Evolutionary conservation across 2,797 vertebrate species (phyloP), one percentile per base, ranked within the genome.

Genomic region (Sebastes diaconus): DNA sequence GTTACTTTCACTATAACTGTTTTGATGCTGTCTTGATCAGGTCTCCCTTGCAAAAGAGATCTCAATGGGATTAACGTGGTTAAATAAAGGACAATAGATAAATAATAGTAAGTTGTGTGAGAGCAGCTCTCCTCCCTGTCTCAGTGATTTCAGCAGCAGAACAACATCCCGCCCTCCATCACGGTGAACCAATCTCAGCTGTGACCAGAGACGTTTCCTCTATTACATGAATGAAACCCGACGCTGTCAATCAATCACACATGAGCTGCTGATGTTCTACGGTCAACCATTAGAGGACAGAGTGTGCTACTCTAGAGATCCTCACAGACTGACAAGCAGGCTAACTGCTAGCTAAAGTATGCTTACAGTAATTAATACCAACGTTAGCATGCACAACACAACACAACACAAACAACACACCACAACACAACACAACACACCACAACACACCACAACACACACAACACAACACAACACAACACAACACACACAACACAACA

Each of bases 101-200:
- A 39, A 39, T 34, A 34, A 3, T 6, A 39, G n/a, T 20, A 46
- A 75, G 13, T 59, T 77, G 61, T 25, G 52, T 65, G 80, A 73
- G 64, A 25, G 72, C 50, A 63, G 70, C 69, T 78, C 74, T 76
- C 85, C 79, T 87, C 80, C 84, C 91, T 84, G 92, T 89, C 86
- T 80, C 91, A 85, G 92, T 91, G 85, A 84, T 94, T 95, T 88
- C 59, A 77, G 77, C 79, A 67, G 81, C 72, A 80, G 70, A 90
- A 73, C 10, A 82, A 84, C 94, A 93, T 94, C 95, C 95, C 96
- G 95, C 97, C 97, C 91, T 85, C 91, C 88, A 90, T 91, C 86
- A 64, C 59, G 34, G 85, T 30, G 84, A 94, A 87, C 97, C 97
- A 97, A 97, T 96, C 94, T 92, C 92, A 85, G 93, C 87, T 81